Base-by-base conservation (phyloP, 53 echinoderm and acorn worm species). In the Paelopatides confundens region DNA sequence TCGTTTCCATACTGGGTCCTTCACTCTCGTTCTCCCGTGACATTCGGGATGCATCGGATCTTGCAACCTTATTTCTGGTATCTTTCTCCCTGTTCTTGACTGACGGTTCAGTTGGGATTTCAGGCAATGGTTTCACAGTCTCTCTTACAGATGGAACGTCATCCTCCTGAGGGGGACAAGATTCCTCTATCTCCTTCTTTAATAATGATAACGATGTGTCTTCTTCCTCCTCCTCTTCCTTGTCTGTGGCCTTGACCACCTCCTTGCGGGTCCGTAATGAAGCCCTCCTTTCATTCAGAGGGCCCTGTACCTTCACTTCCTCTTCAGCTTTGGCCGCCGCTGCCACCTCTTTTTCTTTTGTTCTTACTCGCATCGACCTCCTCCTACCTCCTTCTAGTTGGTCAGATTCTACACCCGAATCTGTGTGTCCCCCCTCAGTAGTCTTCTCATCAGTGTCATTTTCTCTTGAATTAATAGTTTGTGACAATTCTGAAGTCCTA, bases 281-380 rank as follows among this genome's bases (percentile, higher is more conserved):
- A 5, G 63, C 65, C 28, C 65, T 65, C 63, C 65, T 65, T 40
- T 64, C 84, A 36, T 83, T 79, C 4, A 53, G 4, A 30, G 79
- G 79, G 2, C 79, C 54, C 31, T 26, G 5, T 8, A 29, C 68
- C 31, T 67, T 35, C 29, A 35, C 35, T 35, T 67, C 68, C 9
- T 66, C 66, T 29, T 67, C 68, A 21, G 37, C 76, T 0, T 24
- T 53, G 28, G 51, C 32, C 26, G 49, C 52, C 18, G 51, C 54
- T 49, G 49, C 52, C n/a, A 40, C 46, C 35, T 83, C 84, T 40
- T 65, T 84, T 38, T 84, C 84, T 65, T 64, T 84, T n/a, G 65
- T 65, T 39, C 17, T 39, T 21, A 63, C 66, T 15, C 66, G 49
- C 12, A 48, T 14, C 7, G 81, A 88, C 47, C 82, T 14, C 50